Evolutionary conservation across 30 jellyfish, hydroid and myxozoan genomes (phyloP).

Genomic region (Chrysaora quinquecirrha): DNA sequence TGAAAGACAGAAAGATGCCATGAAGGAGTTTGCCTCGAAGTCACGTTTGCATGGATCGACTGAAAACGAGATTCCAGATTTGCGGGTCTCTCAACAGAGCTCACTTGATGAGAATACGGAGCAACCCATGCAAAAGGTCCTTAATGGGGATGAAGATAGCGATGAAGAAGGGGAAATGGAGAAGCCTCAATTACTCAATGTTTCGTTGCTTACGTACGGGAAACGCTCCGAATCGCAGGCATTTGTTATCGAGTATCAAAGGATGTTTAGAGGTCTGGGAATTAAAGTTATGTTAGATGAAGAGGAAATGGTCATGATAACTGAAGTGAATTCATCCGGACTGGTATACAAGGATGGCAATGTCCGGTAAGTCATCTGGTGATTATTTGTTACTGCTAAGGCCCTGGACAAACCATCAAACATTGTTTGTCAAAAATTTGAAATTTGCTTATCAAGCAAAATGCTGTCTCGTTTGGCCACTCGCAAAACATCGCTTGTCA

Average conservation of each 20-base stretch:
- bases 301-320: slow-evolving; percentile 78
- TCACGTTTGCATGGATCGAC: neutral
- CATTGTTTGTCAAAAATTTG: too few relatives aligned
- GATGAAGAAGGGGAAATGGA: slow-evolving; percentile 19
- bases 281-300: slow-evolving; percentile 94
- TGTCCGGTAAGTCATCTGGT: slow-evolving; percentile 66
- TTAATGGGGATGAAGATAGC: slow-evolving; percentile 48
- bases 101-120: neutral
- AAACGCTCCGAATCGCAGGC: slow-evolving; percentile 77
- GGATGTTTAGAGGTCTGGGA: slow-evolving; percentile 82
- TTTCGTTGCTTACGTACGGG: slow-evolving; percentile 62
- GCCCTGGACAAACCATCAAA: too few relatives aligned
- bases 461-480: too few relatives aligned
- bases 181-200: neutral
- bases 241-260: slow-evolving; percentile 85
- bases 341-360: slow-evolving; percentile 75
- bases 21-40: slow-evolving; percentile 9
- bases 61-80: neutral
- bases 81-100: neutral
- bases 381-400: neutral
- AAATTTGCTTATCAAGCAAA: too few relatives aligned
- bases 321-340: slow-evolving; percentile 83
- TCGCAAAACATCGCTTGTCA: too few relatives aligned
- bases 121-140: neutral
- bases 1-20: slow-evolving; percentile 23